Base-by-base conservation (phyloP, 2,888 invertebrate genomes). In the Diaprepes abbreviatus region DNA sequence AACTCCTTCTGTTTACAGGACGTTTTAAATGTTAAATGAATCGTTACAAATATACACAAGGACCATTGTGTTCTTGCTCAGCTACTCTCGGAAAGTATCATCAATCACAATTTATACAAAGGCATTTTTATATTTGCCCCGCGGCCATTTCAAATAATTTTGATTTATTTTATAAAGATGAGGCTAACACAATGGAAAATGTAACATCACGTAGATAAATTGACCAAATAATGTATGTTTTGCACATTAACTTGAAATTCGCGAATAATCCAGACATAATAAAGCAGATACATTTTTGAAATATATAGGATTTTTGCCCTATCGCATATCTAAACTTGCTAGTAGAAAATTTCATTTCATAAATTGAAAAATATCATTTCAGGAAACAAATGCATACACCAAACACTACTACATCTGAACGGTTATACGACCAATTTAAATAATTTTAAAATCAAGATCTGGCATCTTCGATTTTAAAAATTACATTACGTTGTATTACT, bases 1-100 rank as follows among this genome's bases (percentile, higher is more conserved):
- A 79, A 81, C 79, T 78, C 77, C 79, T 78, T 75, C 77, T 79
- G 80, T 81, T 82, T 80, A 78, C 79, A 77, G 76, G 78, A 74
- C 75, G 76, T 75, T 80, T 79, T 73, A 77, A 78, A 80, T 79
- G 78, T 80, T 79, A 79, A 80, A 81, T 79, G 79, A 80, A 77
- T 76, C 77, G 79, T 78, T 76, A 76, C 76, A 77, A 78, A 77
- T 78, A 73, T 74, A 73, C 69, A 73, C 65, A 73, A 67, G 57
- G 60, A 63, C 73, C 62, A 73, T 76, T 76, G 74, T 76, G 67
- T 68, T 5, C 64, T 74, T 62, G 50, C 24, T 68, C 50, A 59
- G 50, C 60, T 60, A 65, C 67, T 50, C 71, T 63, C 66, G 55
- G 48, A 55, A 48, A 66, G 50, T 38, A 66, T 71, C 74, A 72